Evolutionary conservation across 2,888 invertebrate genomes (phyloP).

Genomic region (Xanthia icteritia): DNA sequence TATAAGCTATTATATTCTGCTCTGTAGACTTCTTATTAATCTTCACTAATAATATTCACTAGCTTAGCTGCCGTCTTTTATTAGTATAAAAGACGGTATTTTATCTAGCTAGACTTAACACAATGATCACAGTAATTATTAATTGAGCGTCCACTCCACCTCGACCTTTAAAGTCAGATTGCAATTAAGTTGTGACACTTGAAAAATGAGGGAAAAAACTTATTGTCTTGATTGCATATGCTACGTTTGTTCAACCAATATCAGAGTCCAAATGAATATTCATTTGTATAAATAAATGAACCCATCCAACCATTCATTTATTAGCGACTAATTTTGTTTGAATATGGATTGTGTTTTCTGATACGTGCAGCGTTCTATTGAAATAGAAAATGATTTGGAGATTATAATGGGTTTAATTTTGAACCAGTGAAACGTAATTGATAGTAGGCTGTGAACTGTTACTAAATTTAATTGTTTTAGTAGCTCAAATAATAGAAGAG

Average conservation of each 20-base stretch:
- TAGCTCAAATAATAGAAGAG: conserved; percentile 8
- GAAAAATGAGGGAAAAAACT: conserved; percentile 38
- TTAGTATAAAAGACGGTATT: neutral
- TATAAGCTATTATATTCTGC: too few relatives aligned
- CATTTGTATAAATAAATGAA: conserved; percentile 44
- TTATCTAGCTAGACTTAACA: conserved; percentile 61
- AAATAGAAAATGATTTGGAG: conserved; percentile 39
- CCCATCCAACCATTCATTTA: conserved; percentile 40
- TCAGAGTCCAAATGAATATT: conserved; percentile 47
- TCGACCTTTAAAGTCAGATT: conserved; percentile 59
- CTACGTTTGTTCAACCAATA: conserved; percentile 20
- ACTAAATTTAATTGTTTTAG: conserved; percentile 12
- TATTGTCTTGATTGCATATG: conserved; percentile 31
- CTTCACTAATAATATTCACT: too few relatives aligned
- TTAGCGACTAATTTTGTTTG: conserved; percentile 38
- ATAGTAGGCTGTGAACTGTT: neutral
- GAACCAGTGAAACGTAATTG: conserved; percentile 16
- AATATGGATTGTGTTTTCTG: conserved; percentile 42
- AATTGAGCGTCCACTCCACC: conserved; percentile 66
- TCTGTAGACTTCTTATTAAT: too few relatives aligned
- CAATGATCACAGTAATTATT: conserved; percentile 57
- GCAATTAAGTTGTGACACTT: conserved; percentile 56
- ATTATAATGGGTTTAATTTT: conserved; percentile 19
- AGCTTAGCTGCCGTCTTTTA: too few relatives aligned
- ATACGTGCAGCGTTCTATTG: conserved; percentile 34